Evolutionary conservation across 2,113 vertebrate genomes (phyloP).

Genomic region (Erythrolamprus reginae): DNA sequence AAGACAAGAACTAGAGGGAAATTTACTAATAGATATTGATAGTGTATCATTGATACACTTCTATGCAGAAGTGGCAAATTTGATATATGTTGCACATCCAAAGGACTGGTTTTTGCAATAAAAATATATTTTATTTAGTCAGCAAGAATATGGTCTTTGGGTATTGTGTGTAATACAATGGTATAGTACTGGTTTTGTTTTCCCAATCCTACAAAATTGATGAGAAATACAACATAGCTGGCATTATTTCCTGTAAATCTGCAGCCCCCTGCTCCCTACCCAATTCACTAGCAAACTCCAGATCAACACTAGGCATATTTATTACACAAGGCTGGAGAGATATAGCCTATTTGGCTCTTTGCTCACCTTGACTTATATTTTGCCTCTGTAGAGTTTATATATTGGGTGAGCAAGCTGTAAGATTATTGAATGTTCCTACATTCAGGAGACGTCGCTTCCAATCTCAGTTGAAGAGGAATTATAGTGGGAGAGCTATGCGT

Average conservation of each 20-base stretch:
- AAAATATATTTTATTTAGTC: neutral
- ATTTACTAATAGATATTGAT: neutral
- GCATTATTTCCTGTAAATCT: neutral
- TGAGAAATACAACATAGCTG: neutral
- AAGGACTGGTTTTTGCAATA: neutral
- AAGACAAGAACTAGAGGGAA: neutral
- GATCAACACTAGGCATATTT: neutral
- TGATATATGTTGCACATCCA: neutral
- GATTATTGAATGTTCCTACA: neutral
- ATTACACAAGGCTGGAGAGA: neutral
- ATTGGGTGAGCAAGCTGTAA: neutral
- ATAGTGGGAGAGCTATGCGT: neutral
- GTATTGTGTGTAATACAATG: neutral
- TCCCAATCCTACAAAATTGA: neutral
- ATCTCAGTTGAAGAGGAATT: neutral
- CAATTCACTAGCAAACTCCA: neutral
- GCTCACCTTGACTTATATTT: neutral
- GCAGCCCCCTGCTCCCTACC: neutral
- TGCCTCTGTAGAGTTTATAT: neutral
- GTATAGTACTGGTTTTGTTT: neutral
- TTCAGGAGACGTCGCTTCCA: neutral
- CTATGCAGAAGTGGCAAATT: neutral
- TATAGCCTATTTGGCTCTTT: neutral
- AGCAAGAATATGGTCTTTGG: neutral
- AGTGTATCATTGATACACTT: neutral